phyloP scores from a whole-genome alignment of 2,797 vertebrate genomes.

The Gorsachius magnificus region DNA sequence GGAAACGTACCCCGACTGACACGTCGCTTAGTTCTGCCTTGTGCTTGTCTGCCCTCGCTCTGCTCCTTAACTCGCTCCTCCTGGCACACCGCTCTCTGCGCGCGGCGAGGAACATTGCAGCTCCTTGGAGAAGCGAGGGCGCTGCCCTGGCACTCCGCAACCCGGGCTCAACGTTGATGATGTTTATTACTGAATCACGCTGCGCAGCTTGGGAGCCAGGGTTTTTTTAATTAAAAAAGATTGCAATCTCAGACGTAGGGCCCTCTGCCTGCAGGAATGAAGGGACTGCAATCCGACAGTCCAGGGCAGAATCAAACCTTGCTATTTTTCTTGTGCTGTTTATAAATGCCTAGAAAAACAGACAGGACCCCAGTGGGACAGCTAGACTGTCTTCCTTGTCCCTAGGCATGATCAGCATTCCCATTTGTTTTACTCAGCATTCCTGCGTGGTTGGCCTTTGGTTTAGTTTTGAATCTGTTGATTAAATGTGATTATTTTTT shows the following conservation, averaged over 20 bases:
- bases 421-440: background rate
- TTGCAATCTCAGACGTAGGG: background rate
- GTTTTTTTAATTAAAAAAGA: background rate
- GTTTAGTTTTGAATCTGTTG: background rate
- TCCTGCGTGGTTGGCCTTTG: background rate
- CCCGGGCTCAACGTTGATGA: rapidly evolving
- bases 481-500: background rate
- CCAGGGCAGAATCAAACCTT: background rate
- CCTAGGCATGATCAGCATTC: background rate
- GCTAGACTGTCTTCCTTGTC: background rate
- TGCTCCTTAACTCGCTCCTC: background rate
- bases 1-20: background rate
- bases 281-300: background rate
- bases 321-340: background rate
- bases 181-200: background rate
- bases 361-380: background rate
- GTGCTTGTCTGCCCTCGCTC: background rate
- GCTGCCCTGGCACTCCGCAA: background rate
- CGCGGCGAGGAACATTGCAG: rapidly evolving
- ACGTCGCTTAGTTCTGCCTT: background rate
- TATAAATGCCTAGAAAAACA: background rate
- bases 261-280: background rate
- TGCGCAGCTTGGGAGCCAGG: background rate
- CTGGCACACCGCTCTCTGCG: rapidly evolving
- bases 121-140: background rate